Evolutionary conservation across 2,113 vertebrate genomes (phyloP), one percentile per base, ranked within the genome.

Genomic region (Falcunculus frontatus): DNA sequence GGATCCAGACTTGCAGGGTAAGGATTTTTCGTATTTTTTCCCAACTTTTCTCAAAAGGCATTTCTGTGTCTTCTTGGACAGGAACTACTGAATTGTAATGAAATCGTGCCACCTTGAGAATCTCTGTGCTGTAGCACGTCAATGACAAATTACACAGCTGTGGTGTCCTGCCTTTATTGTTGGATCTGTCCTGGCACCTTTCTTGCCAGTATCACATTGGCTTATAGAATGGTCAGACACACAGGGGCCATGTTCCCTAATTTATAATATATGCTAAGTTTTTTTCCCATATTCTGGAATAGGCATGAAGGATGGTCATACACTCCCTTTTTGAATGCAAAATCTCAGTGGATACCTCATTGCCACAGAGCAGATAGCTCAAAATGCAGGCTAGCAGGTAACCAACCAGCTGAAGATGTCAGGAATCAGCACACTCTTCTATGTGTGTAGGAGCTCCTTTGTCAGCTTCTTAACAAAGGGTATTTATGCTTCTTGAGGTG

Each of bases 1-100:
- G 98, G 91, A 97, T 93, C 74, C 84, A 84, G 84, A 86, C 39
- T 96, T 97, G 87, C 94, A 96, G 96, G 96, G 97, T 97, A 96
- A 96, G 93, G 80, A 52, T 70, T 94, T 73, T 79, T 89, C 33
- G 82, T 3, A 6, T 68, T 74, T 81, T 62, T 46, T 1, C 7
- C 76, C 42, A 72, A 2, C 14, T 78, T 91, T 91, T 76, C 70
- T 87, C 53, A 90, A 63, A 55, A 84, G n/a, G 32, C 4, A 27
- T 92, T 84, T 90, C 29, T 78, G 8, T 84, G 20, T 87, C 46
- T 63, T 35, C 89, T 67, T 87, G 42, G 44, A 56, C 32, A 82
- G 60, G 72, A 91, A 84, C 32, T 68, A 57, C 27, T 70, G 60
- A 90, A 42, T 35, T 92, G 23, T 81, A 60, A 21, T 75, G 60